Evolutionary conservation across 1,140 invertebrate species (phyloP).

Genomic region (Bradynema listronoti): DNA sequence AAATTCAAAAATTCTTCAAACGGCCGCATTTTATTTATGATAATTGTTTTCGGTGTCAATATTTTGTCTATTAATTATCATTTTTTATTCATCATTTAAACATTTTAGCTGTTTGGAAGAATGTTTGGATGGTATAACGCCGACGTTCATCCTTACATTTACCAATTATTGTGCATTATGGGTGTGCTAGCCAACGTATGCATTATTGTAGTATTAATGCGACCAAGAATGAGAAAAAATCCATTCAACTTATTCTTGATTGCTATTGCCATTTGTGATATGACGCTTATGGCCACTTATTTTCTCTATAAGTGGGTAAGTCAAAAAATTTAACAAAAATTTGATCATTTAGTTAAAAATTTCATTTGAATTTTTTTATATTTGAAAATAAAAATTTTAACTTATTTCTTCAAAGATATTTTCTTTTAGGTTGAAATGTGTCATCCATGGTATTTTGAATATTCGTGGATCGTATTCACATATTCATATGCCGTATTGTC

Average conservation of each 20-base stretch:
- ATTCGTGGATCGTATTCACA: conserved; percentile 54
- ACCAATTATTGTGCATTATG: conserved; percentile 39
- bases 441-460: conserved; percentile 52
- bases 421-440: conserved; percentile 45
- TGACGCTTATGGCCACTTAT: conserved; percentile 53
- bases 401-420: not conserved
- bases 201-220: conserved; percentile 51
- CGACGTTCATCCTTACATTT: conserved; percentile 31
- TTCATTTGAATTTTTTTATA: not conserved
- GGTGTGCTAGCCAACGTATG: conserved; percentile 54
- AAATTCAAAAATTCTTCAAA: too few species aligned
- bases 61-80: too few species aligned
- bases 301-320: conserved; percentile 51
- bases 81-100: too few species aligned
- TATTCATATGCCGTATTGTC: conserved; percentile 48
- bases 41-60: too few species aligned
- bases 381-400: not conserved
- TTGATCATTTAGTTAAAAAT: not conserved
- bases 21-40: too few species aligned
- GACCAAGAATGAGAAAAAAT: conserved; percentile 53
- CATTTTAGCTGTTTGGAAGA: conserved; percentile 26
- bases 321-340: not conserved
- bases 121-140: conserved; percentile 20
- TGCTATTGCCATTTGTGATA: conserved; percentile 54
- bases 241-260: conserved; percentile 56